Evolutionary conservation across 1,140 invertebrate genomes (phyloP).

Genomic region (Bombus superbus): DNA sequence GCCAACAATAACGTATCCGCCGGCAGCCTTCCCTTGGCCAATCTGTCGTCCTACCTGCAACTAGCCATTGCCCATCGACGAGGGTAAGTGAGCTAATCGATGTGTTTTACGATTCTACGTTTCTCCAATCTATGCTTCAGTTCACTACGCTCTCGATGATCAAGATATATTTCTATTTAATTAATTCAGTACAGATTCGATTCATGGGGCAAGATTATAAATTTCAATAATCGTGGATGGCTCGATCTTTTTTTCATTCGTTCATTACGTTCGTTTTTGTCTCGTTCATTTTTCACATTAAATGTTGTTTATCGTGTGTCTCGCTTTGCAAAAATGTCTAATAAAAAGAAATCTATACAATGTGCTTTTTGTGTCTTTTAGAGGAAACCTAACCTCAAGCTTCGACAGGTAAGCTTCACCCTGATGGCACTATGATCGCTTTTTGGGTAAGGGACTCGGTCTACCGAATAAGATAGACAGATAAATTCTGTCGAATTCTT

Average conservation of each 20-base stretch:
- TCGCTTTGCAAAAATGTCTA: slow-evolving; percentile 43
- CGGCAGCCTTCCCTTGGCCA: slow-evolving; percentile 52
- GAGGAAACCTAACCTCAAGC: slow-evolving; percentile 75
- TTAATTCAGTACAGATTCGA: background rate
- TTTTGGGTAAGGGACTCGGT: slow-evolving; percentile 55
- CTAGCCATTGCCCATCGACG: slow-evolving; percentile 69
- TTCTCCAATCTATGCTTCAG: background rate
- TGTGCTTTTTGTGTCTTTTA: slow-evolving; percentile 74
- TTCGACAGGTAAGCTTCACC: slow-evolving; percentile 77
- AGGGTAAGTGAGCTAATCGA: slow-evolving; percentile 71
- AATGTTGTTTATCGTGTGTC: slow-evolving; percentile 43
- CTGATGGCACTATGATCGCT: slow-evolving; percentile 41
- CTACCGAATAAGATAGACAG: slow-evolving; percentile 27
- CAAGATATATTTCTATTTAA: background rate
- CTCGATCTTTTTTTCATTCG: background rate
- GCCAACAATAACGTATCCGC: slow-evolving; percentile 45
- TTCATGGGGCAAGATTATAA: too few relatives aligned
- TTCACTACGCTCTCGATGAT: too few relatives aligned
- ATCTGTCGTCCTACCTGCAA: slow-evolving; percentile 74
- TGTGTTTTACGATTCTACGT: background rate
- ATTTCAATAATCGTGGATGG: too few relatives aligned
- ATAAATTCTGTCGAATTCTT: slow-evolving; percentile 27
- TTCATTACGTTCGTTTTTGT: background rate
- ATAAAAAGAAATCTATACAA: slow-evolving; percentile 43
- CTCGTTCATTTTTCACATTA: slow-evolving; percentile 9